Base-by-base conservation (phyloP, 2,113 vertebrate genomes). In the Phalacrocorax pelagicus region DNA sequence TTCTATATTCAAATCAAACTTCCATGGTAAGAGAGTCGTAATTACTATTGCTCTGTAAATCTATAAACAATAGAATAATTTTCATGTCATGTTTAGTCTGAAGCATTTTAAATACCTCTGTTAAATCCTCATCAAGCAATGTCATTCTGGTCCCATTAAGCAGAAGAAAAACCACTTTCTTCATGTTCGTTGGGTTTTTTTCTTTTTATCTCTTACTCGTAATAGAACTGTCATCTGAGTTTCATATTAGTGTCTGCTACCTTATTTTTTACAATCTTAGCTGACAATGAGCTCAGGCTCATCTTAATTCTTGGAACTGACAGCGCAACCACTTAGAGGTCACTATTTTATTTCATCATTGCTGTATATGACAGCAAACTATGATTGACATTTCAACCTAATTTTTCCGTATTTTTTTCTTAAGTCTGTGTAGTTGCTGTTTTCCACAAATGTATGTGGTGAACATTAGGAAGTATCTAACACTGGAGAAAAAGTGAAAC, bases 201-300 rank as follows among this genome's bases (percentile, higher is more conserved):
- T 59, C 2, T 88, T 91, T 91, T 55, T 2, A 36, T 81, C 44
- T 63, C 6, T 0, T 84, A 52, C 34, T 95, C 9, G 0, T 87
- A 95, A 91, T 61, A 91, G 65, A 91, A 87, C 84, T 95, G 78
- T 94, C 81, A 87, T 89, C 52, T 74, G 27, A 82, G 70, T 49
- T 55, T 81, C 73, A 79, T 67, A 67, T 63, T 94, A 59, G 34
- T 91, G 65, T 87, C 65, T 92, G 42, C 81, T 89, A 38, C 69
- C n/a, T 94, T 81, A 55, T 87, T 91, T 97, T 96, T 96, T 83
- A 63, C 77, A 86, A 51, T 72, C 13, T 5, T 65, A 75, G n/a
- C 66, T 89, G 89, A 81, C 77, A 75, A 42, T 81, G 70, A 85
- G 73, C 86, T 84, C 70, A 84, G 57, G n/a, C 47, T 91, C 69